phyloP scores from a whole-genome alignment of 2,888 invertebrate species.

The Penaeus monodon region DNA sequence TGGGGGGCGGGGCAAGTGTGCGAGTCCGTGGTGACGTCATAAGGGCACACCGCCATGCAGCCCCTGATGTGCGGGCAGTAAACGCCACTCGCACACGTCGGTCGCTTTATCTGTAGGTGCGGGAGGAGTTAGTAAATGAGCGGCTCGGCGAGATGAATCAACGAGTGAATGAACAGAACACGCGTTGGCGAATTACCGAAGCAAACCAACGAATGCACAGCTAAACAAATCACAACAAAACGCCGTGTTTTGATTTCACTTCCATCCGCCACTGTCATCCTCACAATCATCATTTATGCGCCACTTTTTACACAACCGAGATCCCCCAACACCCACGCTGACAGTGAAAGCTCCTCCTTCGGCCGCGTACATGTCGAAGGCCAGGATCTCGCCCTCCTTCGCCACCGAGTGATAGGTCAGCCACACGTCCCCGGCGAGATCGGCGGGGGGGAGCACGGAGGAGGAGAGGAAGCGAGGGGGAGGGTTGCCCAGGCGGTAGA shows the following conservation, averaged over 20 bases:
- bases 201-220: too few relatives aligned
- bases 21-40: constrained; percentile 9
- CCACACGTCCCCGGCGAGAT: neutral
- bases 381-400: constrained; percentile 3
- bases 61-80: constrained; percentile 51
- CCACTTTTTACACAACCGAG: neutral
- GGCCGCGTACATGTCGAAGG: constrained; percentile 36
- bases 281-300: neutral
- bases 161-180: neutral
- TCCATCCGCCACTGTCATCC: neutral
- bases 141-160: neutral
- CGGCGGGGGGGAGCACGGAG: neutral
- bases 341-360: constrained; percentile 16
- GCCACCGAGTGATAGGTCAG: neutral
- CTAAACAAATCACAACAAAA: too few relatives aligned
- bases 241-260: too few relatives aligned
- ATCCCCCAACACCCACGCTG: constrained; percentile 2
- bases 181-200: neutral
- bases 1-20: constrained; percentile 47
- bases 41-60: constrained; percentile 26
- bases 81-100: constrained; percentile 39
- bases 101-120: constrained; percentile 34
- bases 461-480: constrained; percentile 11
- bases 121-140: too few relatives aligned
- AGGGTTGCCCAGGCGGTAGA: constrained; percentile 25